Conservation (phyloP, 2,797 vertebrate species). For the Lagodon rhomboides region DNA sequence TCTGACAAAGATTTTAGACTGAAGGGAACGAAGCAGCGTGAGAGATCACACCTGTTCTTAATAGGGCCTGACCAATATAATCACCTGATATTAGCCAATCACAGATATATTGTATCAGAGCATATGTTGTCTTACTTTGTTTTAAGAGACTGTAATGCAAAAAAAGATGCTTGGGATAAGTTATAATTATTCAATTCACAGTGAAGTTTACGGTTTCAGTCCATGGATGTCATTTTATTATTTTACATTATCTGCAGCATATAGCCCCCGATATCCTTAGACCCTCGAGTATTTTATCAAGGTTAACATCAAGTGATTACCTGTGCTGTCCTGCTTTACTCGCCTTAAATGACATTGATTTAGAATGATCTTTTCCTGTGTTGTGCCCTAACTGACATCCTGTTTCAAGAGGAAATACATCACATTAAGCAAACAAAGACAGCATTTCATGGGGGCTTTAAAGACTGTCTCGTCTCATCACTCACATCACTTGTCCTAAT, state of each 20-base stretch:
- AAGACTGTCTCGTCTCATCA: constrained; percentile 16
- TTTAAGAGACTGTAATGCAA: no score
- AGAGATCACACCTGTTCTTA: neutral
- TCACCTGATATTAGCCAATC: no score
- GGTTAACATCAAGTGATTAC: neutral
- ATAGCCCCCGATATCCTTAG: neutral
- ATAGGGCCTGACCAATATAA: no score
- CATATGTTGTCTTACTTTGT: no score
- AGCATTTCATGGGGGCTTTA: constrained; percentile 27
- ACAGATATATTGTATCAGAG: no score
- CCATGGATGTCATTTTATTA: no score
- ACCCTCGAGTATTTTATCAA: neutral
- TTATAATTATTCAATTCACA: no score
- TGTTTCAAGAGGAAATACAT: constrained; percentile 36
- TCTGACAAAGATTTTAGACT: neutral
- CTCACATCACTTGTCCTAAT: constrained; percentile 23
- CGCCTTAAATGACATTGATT: constrained; percentile 18
- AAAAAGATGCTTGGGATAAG: no score
- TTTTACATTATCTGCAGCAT: neutral
- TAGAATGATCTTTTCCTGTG: neutral
- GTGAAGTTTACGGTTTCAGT: no score
- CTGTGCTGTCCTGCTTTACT: neutral
- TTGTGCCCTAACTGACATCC: constrained; percentile 29
- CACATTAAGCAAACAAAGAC: constrained; percentile 32
- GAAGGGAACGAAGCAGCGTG: neutral